Percentiles rank a stretch among this genome's conserved stretches.
Conservation (phyloP, 2,888 invertebrate species). For the Cheilosia variabilis region DNA sequence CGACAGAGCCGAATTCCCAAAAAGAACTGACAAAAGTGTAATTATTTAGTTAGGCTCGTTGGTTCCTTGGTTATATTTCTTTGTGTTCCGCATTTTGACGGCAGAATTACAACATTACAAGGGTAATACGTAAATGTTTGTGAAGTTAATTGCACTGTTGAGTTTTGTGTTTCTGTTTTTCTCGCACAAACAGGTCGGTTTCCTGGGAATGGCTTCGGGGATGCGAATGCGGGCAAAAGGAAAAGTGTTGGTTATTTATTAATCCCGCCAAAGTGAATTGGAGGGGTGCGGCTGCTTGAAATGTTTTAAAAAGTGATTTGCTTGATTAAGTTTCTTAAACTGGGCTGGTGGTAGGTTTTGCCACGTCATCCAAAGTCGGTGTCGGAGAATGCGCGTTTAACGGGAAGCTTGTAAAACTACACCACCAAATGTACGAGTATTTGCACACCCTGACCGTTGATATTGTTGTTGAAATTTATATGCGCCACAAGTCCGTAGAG, state of each 20-base stretch:
- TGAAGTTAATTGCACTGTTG: constrained; percentile 39
- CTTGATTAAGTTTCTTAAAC: no score
- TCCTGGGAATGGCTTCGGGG: constrained; percentile 3
- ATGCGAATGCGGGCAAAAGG: background rate
- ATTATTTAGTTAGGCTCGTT: constrained; percentile 28
- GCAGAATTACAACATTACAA: constrained; percentile 27
- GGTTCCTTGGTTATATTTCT: constrained; percentile 11
- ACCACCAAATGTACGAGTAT: no score
- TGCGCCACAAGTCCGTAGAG: no score
- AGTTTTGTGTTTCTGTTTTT: constrained; percentile 20
- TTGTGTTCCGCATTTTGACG: constrained; percentile 22
- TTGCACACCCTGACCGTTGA: no score
- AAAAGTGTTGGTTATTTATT: background rate
- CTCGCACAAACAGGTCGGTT: constrained; percentile 12
- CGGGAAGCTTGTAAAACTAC: no score
- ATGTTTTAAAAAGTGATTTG: no score
- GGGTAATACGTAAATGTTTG: constrained; percentile 44
- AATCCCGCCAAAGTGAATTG: background rate
- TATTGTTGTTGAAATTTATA: no score
- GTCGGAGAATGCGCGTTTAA: no score
- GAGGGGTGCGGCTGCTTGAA: background rate
- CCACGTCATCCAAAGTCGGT: no score
- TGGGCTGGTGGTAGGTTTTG: no score
- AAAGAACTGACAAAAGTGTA: constrained; percentile 19
- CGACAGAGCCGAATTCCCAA: background rate